Conservation (phyloP, 2,797 vertebrate species). For the Alca torda region DNA sequence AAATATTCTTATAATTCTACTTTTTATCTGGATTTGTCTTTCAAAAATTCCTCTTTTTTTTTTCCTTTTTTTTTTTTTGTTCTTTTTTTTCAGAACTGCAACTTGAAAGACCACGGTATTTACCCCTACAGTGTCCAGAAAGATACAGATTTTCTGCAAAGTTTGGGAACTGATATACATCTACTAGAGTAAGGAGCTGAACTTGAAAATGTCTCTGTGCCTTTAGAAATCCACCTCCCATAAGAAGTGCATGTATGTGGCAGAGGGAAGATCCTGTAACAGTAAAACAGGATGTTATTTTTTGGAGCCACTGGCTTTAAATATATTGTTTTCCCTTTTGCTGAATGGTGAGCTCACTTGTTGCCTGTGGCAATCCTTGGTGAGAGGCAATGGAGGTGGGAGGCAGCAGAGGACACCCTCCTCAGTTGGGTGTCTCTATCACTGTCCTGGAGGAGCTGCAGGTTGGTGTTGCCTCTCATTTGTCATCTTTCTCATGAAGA, state of each 20-base stretch:
- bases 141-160: not conserved
- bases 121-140: not conserved
- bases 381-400: too few species aligned
- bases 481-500: not conserved
- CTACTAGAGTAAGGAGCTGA: not conserved
- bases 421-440: not conserved
- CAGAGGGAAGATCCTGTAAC: not conserved
- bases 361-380: not conserved
- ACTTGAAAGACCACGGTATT: not conserved
- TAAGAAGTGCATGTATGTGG: not conserved
- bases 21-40: not conserved
- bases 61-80: too few species aligned
- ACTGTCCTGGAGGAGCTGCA: not conserved
- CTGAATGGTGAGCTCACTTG: not conserved
- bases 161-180: not conserved
- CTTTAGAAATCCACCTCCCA: not conserved
- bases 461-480: not conserved
- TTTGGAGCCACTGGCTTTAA: not conserved
- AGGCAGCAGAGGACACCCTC: not conserved
- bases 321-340: not conserved
- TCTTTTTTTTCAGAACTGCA: not conserved
- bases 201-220: not conserved
- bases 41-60: not conserved
- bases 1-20: not conserved
- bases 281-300: not conserved